These are phyloP conservation scores for Plagiodera versicolora DNA, from an alignment of 2,888 invertebrate species.

Conservation along the genomic window DNA sequence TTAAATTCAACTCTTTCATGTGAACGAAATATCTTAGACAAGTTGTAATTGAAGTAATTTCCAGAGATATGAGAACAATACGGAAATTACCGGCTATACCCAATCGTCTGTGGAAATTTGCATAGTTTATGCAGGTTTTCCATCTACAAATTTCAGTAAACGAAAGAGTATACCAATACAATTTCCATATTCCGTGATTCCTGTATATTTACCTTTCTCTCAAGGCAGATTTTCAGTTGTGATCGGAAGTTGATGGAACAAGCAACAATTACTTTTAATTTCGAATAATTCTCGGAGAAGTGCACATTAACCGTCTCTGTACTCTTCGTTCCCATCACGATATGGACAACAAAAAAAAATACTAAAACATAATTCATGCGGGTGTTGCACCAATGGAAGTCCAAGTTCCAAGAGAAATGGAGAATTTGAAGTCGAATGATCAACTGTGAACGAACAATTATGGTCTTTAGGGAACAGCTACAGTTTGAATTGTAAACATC, in stretches of 20 bases:
- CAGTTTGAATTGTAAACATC: neutral
- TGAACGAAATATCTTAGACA: neutral
- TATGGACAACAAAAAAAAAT: conserved; percentile 7
- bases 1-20: no score
- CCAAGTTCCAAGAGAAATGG: conserved; percentile 7
- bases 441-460: conserved; percentile 7
- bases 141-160: conserved; percentile 29
- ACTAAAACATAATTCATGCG: conserved; percentile 15
- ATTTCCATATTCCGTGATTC: conserved; percentile 43
- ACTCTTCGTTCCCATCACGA: conserved; percentile 34
- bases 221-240: conserved; percentile 37
- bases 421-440: neutral
- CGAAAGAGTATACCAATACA: conserved; percentile 30
- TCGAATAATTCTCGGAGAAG: conserved; percentile 47
- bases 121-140: conserved; percentile 25
- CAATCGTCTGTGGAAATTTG: conserved; percentile 26
- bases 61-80: neutral
- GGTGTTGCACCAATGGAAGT: conserved; percentile 19
- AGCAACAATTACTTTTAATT: conserved; percentile 49
- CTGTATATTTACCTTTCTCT: conserved; percentile 27
- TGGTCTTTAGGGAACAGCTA: neutral
- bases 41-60: neutral
- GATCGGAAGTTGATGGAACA: conserved; percentile 45
- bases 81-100: conserved; percentile 24
- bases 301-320: conserved; percentile 48